Conservation (phyloP, 2,888 invertebrate species). For the Empis stercorea region DNA sequence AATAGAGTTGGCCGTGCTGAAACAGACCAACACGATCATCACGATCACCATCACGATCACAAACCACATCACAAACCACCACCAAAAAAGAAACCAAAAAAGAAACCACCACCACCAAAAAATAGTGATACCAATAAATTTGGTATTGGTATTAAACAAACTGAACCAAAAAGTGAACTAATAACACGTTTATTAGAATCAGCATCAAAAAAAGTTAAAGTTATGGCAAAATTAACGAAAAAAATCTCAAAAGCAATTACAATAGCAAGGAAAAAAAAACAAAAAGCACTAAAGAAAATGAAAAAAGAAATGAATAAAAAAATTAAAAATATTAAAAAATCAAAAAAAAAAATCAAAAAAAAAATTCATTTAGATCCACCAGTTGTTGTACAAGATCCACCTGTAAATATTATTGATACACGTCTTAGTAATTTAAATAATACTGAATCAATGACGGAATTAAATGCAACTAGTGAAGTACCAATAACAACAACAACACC, state of each 20-base stretch:
- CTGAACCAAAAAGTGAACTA: slow-evolving; percentile 1
- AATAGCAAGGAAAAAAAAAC: not conserved
- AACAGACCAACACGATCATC: not conserved
- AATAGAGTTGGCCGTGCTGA: not conserved
- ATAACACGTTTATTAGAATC: slow-evolving; percentile 4
- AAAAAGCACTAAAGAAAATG: not conserved
- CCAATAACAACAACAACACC: not conserved
- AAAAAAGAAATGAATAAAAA: not conserved
- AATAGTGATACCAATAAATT: not conserved
- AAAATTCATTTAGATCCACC: not conserved
- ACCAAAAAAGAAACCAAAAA: too few species aligned
- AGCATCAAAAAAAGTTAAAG: slow-evolving; percentile 7
- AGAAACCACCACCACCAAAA: not conserved
- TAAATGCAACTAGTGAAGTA: not conserved
- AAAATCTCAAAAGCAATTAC: slow-evolving; percentile 7
- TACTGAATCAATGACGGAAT: too few species aligned
- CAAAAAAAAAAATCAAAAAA: not conserved
- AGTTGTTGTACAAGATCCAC: not conserved
- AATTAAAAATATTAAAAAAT: not conserved
- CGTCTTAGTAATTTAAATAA: too few species aligned
- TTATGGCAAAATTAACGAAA: slow-evolving; percentile 7
- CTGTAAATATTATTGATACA: not conserved
- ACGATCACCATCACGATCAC: not conserved
- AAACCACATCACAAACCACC: too few species aligned
- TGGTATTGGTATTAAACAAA: not conserved